phyloP scores from a whole-genome alignment of 2,888 invertebrate genomes.

The Clivina fossor region DNA sequence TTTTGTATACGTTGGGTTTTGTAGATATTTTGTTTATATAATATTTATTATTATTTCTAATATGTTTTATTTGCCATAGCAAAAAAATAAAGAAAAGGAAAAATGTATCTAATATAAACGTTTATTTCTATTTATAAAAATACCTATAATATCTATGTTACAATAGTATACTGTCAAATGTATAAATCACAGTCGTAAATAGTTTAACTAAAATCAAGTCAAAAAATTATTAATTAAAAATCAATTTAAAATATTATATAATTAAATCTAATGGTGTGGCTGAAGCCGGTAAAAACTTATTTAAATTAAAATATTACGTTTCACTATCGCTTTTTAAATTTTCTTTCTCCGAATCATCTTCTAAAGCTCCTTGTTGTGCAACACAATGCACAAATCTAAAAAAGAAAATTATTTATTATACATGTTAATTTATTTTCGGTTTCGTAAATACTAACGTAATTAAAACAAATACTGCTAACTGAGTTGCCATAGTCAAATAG shows the following conservation, averaged over 20 bases:
- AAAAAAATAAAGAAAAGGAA: too few relatives aligned
- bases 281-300: neutral
- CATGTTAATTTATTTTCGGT: neutral
- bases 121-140: too few relatives aligned
- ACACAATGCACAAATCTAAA: constrained; percentile 35
- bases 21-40: constrained; percentile 31
- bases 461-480: constrained; percentile 65
- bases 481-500: constrained; percentile 71
- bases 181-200: too few relatives aligned
- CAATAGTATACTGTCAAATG: too few relatives aligned
- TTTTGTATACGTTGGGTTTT: constrained; percentile 30
- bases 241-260: neutral
- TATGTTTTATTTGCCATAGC: too few relatives aligned
- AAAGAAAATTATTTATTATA: neutral
- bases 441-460: constrained; percentile 63
- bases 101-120: too few relatives aligned
- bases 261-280: neutral
- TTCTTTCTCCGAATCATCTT: constrained; percentile 31
- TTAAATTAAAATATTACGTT: constrained; percentile 1
- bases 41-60: too few relatives aligned
- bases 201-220: too few relatives aligned
- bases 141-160: too few relatives aligned
- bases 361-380: constrained; percentile 31
- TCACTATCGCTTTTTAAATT: constrained; percentile 8
- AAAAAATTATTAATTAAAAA: neutral